phyloP scores from a whole-genome alignment of 2,888 invertebrate genomes.

The Lymantria monacha region DNA sequence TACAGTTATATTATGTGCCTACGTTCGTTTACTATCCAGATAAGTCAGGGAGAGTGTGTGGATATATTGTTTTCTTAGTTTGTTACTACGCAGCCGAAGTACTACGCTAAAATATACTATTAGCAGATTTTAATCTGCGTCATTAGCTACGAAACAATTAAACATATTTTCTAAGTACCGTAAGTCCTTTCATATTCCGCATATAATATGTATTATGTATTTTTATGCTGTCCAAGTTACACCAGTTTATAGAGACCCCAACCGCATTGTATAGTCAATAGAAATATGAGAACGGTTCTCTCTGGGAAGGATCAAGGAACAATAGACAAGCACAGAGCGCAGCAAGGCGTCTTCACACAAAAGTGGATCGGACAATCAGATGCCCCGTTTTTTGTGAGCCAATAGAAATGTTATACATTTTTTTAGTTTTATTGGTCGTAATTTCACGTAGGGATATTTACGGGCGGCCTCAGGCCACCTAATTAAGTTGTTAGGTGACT shows the following conservation, averaged over 20 bases:
- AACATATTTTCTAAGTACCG: constrained; percentile 29
- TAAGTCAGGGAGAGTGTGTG: too few relatives aligned
- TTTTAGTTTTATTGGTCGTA: constrained; percentile 80
- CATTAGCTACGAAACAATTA: constrained; percentile 14
- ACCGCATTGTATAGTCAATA: constrained; percentile 32
- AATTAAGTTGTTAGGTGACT: constrained; percentile 81
- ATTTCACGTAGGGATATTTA: constrained; percentile 80
- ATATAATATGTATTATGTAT: constrained; percentile 51
- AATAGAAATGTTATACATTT: constrained; percentile 81
- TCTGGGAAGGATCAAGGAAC: constrained; percentile 28
- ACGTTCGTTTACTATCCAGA: too few relatives aligned
- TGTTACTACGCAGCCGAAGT: too few relatives aligned
- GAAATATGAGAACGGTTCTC: constrained; percentile 22
- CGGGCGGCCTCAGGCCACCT: constrained; percentile 77
- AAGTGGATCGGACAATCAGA: constrained; percentile 74
- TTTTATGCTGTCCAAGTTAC: constrained; percentile 24
- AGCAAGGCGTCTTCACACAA: constrained; percentile 75
- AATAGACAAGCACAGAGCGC: constrained; percentile 48
- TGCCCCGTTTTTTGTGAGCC: constrained; percentile 74
- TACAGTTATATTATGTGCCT: too few relatives aligned
- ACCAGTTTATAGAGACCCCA: constrained; percentile 40
- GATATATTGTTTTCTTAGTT: too few relatives aligned
- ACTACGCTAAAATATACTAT: too few relatives aligned
- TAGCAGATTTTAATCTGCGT: too few relatives aligned
- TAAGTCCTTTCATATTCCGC: constrained; percentile 46